Evolutionary conservation across 1,140 invertebrate species (phyloP), one percentile per base, ranked within the genome.

Genomic region (Solen grandis): DNA sequence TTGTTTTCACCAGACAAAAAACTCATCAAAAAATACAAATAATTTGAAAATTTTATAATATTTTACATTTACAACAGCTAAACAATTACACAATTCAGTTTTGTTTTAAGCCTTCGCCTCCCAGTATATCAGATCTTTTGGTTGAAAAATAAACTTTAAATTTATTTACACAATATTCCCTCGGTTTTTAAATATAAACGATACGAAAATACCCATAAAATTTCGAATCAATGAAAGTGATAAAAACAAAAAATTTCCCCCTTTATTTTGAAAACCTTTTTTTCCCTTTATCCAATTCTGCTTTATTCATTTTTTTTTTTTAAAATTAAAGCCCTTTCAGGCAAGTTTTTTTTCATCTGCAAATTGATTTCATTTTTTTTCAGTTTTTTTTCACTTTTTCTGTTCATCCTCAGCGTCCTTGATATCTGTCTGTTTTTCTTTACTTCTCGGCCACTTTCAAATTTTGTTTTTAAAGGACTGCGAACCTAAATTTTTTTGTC

Each of bases 291-390:
- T 90, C 87, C 19, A 85, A 72, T 69, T 92, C 90, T 8, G 87
- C 76, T 72, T 88, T 85, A n/a, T 78, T 82, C 63, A 91, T 62
- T 62, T 88, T 88, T n/a, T 81, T 82, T 55, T 82, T 86, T 10
- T 92, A 80, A 14, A 91, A n/a, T n/a, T n/a, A n/a, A 90, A 54
- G 90, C 87, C 70, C 91, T 81, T 75, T 92, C 90, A 13, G 68
- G 72, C 29, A 92, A 79, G 36, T n/a, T 90, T 81, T 62, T 91
- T 88, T 35, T 91, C 84, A 59, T 92, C 88, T 5, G 84, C 86
- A 31, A 92, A 78, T n/a, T 16, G 76, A 83, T 79, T 91, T 90
- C 70, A 90, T 90, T 72, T 90, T 89, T 81, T 90, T 90, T 35
- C 90, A 54, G 73, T 88, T 85, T 33, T 81, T 78, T 81, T 91